Evolutionary conservation across 2,113 vertebrate species (phyloP), one percentile per base, ranked within the genome.

Genomic region (Geococcyx californianus): DNA sequence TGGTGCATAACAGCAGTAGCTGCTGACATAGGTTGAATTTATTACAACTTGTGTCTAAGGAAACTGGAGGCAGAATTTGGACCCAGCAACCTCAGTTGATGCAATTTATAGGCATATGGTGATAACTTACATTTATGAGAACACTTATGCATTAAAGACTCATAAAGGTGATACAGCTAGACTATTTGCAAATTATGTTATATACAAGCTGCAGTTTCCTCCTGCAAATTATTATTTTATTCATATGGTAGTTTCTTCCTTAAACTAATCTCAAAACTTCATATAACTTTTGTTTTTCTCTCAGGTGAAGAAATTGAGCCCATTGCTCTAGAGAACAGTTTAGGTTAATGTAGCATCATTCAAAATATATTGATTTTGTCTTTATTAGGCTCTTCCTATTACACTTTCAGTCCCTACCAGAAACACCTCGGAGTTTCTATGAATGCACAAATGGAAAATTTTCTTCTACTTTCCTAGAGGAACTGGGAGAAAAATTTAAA

Each of bases 241-340:
- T 77, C 47, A 80, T 72, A 72, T 19, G 34, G 60, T 29, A 52
- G 19, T 51, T 88, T 85, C 7, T 5, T 56, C 58, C 26, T 14
- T 34, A 70, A 94, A n/a, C 31, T 59, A 66, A 13, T 51, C 78
- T 60, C 15, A 21, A 45, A 83, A 45, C 20, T 60, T 33, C 84
- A 51, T 84, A 58, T 58, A 31, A 28, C 19, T 80, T 95, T 90
- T 93, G n/a, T 26, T 60, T 94, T 92, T 90, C 60, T 96, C 75
- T 90, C 40, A 56, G 34, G 82, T 93, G 93, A 81, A 83, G 64
- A 85, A 44, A 89, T 87, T 25, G 26, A 91, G 26, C 59, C 89
- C 31, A 4, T 89, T 88, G 72, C 92, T 92, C 85, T 89, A 80
- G 56, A 96, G 72, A 92, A 94, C 77, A 81, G 75, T 91, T 95